Evolutionary conservation across 1,140 invertebrate genomes (phyloP), one percentile per base, ranked within the genome.

Genomic region (Polypedilum vanderplanki): DNA sequence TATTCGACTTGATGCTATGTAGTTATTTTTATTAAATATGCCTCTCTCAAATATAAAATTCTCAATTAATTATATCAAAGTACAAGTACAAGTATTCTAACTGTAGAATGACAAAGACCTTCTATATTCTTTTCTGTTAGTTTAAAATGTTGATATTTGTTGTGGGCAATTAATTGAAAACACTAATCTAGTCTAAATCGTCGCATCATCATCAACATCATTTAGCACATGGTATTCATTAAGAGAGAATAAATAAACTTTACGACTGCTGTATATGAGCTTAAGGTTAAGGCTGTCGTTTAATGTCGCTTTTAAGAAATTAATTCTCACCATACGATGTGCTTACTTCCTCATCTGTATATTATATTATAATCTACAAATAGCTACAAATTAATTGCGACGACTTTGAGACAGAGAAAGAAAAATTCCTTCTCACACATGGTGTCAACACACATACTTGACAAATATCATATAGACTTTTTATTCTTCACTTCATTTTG

Each of bases 251-350:
- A 33, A 33, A 33, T 33, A 33, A 33, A 57, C 46, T n/a, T 57
- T 57, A 57, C n/a, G 46, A 57, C 8, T 46, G 41, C 4, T 57
- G 46, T 12, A 5, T 33, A 33, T 33, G 24, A 33, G 24, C 24
- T 33, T 33, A 57, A 57, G 46, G 46, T 57, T 57, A 57, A 57
- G 46, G 46, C 46, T 57, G 46, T n/a, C n/a, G 46, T 57, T 33
- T n/a, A 57, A n/a, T 57, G 46, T 57, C 46, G 46, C 46, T 57
- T 12, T 57, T 12, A 57, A 57, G 12, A 57, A 57, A 57, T 12
- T 46, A 46, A 46, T 57, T 57, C 46, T 57, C n/a, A 57, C 7
- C 7, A 57, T 57, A 57, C 46, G 12, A 4, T 57, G 24, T 5
- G 4, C 4, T 57, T 57, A 57, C 46, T 57, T 57, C 46, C 46